These are phyloP conservation scores for Strigops habroptila DNA, from an alignment of 2,113 vertebrate species.

Conservation along the genomic window DNA sequence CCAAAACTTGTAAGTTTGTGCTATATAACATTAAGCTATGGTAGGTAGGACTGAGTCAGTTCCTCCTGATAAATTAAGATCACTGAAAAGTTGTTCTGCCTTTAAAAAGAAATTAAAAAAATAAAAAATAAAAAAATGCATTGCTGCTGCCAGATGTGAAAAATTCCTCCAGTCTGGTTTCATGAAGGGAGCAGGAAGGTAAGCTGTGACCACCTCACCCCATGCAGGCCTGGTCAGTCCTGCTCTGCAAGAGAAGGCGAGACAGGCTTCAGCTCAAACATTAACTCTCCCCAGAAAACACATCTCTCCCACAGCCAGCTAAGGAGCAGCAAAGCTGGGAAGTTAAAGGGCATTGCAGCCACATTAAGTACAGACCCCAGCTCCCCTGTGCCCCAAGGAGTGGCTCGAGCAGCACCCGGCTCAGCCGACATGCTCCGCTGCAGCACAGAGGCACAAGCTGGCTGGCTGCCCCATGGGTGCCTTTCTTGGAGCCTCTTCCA, in stretches of 20 bases:
- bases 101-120: not conserved
- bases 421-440: not conserved
- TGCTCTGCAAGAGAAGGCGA: not conserved
- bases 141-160: not conserved
- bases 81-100: not conserved
- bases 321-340: not conserved
- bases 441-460: not conserved
- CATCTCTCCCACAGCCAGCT: not conserved
- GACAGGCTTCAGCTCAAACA: not conserved
- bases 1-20: not conserved
- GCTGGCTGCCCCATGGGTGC: conserved; percentile 25
- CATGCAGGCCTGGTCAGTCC: not conserved
- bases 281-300: not conserved
- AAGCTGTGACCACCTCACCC: not conserved
- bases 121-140: not conserved
- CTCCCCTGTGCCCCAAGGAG: not conserved
- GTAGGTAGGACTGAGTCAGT: not conserved
- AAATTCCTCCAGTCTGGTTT: not conserved
- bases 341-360: rapidly evolving
- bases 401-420: not conserved
- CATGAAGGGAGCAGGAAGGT: conserved; percentile 22
- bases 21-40: rapidly evolving
- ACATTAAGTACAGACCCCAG: rapidly evolving
- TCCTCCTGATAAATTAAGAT: not conserved
- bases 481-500: conserved; percentile 36